Conservation (phyloP, 1,140 invertebrate species). For the Andrena cerasifolii region DNA sequence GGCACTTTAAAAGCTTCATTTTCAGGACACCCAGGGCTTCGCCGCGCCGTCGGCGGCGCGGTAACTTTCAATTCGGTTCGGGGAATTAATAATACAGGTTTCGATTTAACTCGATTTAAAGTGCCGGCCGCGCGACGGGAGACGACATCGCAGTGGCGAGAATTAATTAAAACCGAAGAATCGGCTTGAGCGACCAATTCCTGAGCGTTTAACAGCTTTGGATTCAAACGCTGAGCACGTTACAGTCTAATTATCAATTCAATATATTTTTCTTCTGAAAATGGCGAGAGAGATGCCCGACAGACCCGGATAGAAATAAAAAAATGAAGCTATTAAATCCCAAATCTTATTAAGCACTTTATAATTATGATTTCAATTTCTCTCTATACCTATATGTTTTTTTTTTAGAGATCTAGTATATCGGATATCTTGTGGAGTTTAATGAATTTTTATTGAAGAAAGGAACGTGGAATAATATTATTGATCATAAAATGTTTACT, state of each 20-base stretch:
- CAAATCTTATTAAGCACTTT: too few species aligned
- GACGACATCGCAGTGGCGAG: not conserved
- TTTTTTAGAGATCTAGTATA: too few species aligned
- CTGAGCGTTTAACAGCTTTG: not conserved
- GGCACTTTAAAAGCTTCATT: constrained; percentile 61
- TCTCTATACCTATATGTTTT: too few species aligned
- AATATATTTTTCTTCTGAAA: too few species aligned
- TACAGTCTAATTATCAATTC: constrained; percentile 15
- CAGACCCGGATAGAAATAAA: too few species aligned
- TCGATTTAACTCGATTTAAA: constrained; percentile 44
- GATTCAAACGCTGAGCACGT: not conserved
- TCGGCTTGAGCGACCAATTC: not conserved
- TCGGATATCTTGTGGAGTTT: too few species aligned
- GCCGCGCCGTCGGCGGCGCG: constrained; percentile 6
- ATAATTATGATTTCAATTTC: too few species aligned
- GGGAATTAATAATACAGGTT: constrained; percentile 54
- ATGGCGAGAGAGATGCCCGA: not conserved
- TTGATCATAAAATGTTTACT: too few species aligned
- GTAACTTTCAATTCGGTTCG: constrained; percentile 45
- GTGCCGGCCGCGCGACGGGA: not conserved
- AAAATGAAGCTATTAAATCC: too few species aligned
- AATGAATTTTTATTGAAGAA: too few species aligned
- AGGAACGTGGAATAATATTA: too few species aligned
- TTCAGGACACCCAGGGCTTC: constrained; percentile 13
- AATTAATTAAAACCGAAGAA: constrained; percentile 55